Evolutionary conservation across 2,888 invertebrate genomes (phyloP), one percentile per base, ranked within the genome.

Genomic region (Amblyjoppa proteus): DNA sequence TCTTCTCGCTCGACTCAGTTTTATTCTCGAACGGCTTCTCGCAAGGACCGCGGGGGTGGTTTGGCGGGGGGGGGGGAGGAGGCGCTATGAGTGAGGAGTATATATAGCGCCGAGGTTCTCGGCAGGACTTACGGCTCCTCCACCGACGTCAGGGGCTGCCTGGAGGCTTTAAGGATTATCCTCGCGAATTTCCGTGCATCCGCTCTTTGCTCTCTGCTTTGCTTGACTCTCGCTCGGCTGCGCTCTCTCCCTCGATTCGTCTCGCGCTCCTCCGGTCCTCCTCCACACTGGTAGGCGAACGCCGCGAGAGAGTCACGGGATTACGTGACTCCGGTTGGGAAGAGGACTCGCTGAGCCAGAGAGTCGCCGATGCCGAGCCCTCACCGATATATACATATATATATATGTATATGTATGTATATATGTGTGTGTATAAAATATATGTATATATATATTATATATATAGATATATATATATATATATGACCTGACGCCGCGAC

Each of bases 101-200:
- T 58, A 16, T 61, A 61, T 64, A 69, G 64, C 49, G 70, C 51
- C 53, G 81, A 34, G 81, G 66, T 86, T 86, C 76, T 74, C 85
- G 76, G 61, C 25, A 83, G 76, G 85, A 86, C 83, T 83, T 78
- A 83, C 83, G 74, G 56, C 34, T 71, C 75, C 51, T 25, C 61
- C 70, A 58, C 75, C 69, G 11, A 28, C 28, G 51, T 49, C 66
- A 58, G 61, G 34, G 31, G 31, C 31, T 64, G 61, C 31, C 61
- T 64, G 31, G 34, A 64, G 83, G 81, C 76, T 86, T 81, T 83
- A 81, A 73, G 84, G 84, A 84, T 87, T 84, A 82, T 86, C 82
- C 84, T 73, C 86, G 82, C 75, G 80, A 84, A 86, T 87, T 86
- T 86, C 83, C 41, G 75, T 83, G 78, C 83, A 81, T 83, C 81